Conservation (phyloP, 2,797 vertebrate species). For the Manis crassicaudata region DNA sequence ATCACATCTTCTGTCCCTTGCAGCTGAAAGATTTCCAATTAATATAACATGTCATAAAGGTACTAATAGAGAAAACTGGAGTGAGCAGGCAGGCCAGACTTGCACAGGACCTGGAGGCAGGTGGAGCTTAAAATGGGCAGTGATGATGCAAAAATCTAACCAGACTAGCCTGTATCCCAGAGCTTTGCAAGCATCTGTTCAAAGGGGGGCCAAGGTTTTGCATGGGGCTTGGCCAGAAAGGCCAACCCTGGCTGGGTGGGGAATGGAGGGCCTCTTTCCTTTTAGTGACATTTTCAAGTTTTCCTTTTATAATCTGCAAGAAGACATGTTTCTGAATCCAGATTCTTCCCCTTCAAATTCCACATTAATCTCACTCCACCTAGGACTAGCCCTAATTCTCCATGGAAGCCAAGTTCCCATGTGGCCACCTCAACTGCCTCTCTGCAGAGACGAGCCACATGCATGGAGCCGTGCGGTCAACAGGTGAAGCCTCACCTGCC, state of each 20-base stretch:
- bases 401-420: rapidly evolving
- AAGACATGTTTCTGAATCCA: background rate
- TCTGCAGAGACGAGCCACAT: background rate
- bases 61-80: background rate
- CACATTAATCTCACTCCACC: background rate
- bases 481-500: background rate
- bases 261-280: background rate
- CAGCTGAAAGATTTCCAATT: background rate
- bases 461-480: background rate
- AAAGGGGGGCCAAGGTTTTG: background rate
- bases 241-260: background rate
- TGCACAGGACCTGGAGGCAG: background rate
- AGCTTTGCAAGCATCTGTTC: background rate
- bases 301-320: background rate
- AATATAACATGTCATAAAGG: too few species aligned
- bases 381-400: background rate
- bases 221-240: rapidly evolving
- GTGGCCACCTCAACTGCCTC: background rate
- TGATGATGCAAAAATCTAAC: background rate
- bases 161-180: background rate
- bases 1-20: background rate
- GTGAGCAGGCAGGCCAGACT: background rate
- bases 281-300: background rate
- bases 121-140: background rate
- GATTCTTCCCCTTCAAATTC: background rate